Percentiles rank a stretch among this genome's conserved stretches.
phyloP scores from a whole-genome alignment of 2,888 invertebrate species.

The Andrena minutula region DNA sequence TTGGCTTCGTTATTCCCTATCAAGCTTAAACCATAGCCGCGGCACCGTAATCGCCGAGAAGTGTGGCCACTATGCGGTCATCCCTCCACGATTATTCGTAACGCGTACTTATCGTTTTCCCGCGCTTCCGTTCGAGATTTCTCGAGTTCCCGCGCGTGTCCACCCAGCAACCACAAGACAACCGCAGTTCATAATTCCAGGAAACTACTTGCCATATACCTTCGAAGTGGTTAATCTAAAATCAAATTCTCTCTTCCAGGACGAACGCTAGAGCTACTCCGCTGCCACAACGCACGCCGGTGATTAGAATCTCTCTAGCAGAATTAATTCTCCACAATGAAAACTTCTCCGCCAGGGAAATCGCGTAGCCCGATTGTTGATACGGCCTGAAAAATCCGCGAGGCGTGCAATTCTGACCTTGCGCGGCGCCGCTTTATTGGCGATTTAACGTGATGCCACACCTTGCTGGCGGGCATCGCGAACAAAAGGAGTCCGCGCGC shows the following conservation, averaged over 20 bases:
- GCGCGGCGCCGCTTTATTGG: constrained; percentile 68
- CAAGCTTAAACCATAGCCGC: background rate
- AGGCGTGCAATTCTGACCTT: constrained; percentile 70
- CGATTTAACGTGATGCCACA: constrained; percentile 68
- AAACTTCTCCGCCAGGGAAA: background rate
- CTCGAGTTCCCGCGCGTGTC: constrained; percentile 12
- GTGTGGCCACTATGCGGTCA: constrained; percentile 18
- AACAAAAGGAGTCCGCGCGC: constrained; percentile 66
- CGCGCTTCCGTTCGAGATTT: constrained; percentile 48
- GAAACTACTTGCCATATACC: too few relatives aligned
- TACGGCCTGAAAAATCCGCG: constrained; percentile 27
- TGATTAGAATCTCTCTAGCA: background rate
- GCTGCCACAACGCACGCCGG: background rate
- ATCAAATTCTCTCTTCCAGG: too few relatives aligned
- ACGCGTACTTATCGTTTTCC: constrained; percentile 50
- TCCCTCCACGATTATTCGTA: constrained; percentile 17
- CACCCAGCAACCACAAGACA: background rate
- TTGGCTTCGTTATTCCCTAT: too few relatives aligned
- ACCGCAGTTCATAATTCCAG: too few relatives aligned
- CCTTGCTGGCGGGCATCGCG: constrained; percentile 63
- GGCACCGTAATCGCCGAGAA: background rate
- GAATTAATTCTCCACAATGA: too few relatives aligned
- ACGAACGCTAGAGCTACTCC: too few relatives aligned
- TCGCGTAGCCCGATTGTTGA: background rate
- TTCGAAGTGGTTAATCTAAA: too few relatives aligned